Evolutionary conservation across 2,888 invertebrate species (phyloP).

Genomic region (Tigriopus californicus): DNA sequence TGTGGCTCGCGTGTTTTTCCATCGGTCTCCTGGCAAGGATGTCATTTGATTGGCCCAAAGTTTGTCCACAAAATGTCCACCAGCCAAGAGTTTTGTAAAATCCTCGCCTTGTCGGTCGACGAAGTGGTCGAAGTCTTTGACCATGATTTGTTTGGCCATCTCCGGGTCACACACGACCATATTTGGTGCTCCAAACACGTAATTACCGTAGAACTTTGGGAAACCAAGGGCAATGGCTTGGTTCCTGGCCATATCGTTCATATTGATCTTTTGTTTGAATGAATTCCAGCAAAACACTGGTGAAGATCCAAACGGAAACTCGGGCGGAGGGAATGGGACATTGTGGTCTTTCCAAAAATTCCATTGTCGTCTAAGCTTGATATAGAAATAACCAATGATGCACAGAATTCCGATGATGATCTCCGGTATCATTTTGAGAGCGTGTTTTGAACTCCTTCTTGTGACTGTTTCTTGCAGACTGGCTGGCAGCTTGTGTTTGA

Average conservation of each 20-base stretch:
- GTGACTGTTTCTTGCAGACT: too few relatives aligned
- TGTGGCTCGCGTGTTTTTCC: slow-evolving; percentile 42
- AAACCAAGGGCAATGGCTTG: not conserved
- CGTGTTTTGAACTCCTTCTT: too few relatives aligned
- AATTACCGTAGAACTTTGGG: not conserved
- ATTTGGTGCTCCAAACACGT: not conserved
- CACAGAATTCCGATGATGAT: too few relatives aligned
- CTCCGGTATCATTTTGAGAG: too few relatives aligned
- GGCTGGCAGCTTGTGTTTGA: too few relatives aligned
- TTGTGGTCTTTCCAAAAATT: not conserved
- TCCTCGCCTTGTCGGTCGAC: slow-evolving; percentile 9
- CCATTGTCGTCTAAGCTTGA: not conserved
- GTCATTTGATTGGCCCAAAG: not conserved
- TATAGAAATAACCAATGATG: too few relatives aligned
- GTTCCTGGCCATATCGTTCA: too few relatives aligned
- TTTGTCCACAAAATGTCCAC: not conserved
- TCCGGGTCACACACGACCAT: slow-evolving; percentile 17
- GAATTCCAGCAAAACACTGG: not conserved
- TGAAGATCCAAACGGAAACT: not conserved
- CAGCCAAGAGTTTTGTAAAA: not conserved
- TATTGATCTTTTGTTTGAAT: too few relatives aligned
- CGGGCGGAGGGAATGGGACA: not conserved
- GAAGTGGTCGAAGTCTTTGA: slow-evolving; percentile 20
- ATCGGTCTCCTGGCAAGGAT: slow-evolving; percentile 31
- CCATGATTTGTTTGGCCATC: slow-evolving; percentile 16